phyloP scores from a whole-genome alignment of 2,888 invertebrate genomes.

The Perdita meconis region DNA sequence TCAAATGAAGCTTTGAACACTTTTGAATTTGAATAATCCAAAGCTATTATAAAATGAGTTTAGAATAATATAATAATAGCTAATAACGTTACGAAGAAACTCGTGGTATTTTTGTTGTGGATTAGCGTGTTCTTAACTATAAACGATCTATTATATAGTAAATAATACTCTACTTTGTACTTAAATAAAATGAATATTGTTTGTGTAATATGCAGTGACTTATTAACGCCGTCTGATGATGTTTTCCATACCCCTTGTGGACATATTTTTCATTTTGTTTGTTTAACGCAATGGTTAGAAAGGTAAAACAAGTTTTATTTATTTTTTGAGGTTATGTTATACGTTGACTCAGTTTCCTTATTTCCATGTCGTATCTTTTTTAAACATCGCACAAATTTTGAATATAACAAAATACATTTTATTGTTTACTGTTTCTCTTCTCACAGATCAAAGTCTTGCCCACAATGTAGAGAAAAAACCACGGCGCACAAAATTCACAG shows the following conservation, averaged over 20 bases:
- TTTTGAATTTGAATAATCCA: too few species aligned
- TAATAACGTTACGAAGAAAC: background rate
- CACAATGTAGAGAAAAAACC: conserved; percentile 90
- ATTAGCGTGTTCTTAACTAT: background rate
- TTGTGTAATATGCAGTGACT: conserved; percentile 77
- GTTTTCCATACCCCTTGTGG: conserved; percentile 76
- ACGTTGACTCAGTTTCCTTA: background rate
- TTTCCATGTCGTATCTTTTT: too few species aligned
- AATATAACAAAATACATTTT: background rate
- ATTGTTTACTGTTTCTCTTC: background rate
- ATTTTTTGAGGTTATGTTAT: conserved; percentile 1
- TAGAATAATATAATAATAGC: background rate
- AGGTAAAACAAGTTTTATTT: too few species aligned
- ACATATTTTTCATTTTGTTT: conserved; percentile 76
- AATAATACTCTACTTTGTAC: background rate
- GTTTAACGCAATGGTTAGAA: conserved; percentile 75
- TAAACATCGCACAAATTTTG: background rate
- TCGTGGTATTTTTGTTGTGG: background rate
- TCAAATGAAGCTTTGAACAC: too few species aligned
- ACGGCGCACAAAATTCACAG: conserved; percentile 87
- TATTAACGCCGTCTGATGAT: conserved; percentile 70
- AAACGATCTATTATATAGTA: background rate
- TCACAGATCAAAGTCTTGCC: conserved; percentile 89
- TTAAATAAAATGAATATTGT: conserved; percentile 72
- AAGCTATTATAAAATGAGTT: background rate